Evolutionary conservation across 2,888 invertebrate species (phyloP), one percentile per base, ranked within the genome.

Genomic region (Hipparchia sbordonii): DNA sequence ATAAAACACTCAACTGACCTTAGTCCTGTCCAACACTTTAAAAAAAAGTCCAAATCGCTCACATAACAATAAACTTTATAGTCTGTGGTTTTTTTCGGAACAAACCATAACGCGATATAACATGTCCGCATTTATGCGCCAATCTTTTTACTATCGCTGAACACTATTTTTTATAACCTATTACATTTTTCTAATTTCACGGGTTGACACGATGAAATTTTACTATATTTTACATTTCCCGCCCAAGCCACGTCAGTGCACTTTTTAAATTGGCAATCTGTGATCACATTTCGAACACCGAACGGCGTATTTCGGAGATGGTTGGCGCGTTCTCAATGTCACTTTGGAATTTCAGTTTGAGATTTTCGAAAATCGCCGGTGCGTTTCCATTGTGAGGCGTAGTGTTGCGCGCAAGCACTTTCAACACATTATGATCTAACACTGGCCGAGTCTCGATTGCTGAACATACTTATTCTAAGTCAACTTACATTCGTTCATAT

Each of bases 401-500:
- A 83, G 85, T 86, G 87, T 86, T 85, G 91, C 92, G 91, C 93
- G 88, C 92, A 92, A 89, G 93, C 89, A 85, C 89, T 93, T 93
- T 92, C 92, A 89, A 90, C 93, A 93, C 93, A 92, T 92, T 92
- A 93, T 93, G 93, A 93, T 92, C 93, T 93, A 93, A 93, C 93
- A 93, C 93, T 93, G 93, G 89, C 91, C 84, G 89, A 87, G 86
- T 89, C 90, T 89, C 91, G 91, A 92, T 93, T 92, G 93, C 91
- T 91, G 93, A 91, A 93, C 93, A 93, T 90, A 93, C 93, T 92
- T 93, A 93, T 93, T 93, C 93, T 93, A 93, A 93, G 92, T 93
- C 93, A 93, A 93, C 93, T 93, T 91, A 93, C 93, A 93, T 93
- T 93, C 93, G 93, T 93, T 93, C 93, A 93, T 93, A 93, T 93